Percentiles rank a stretch among this genome's conserved stretches.
phyloP scores from a whole-genome alignment of 2,888 invertebrate genomes.

The Alentia gelatinosa region DNA sequence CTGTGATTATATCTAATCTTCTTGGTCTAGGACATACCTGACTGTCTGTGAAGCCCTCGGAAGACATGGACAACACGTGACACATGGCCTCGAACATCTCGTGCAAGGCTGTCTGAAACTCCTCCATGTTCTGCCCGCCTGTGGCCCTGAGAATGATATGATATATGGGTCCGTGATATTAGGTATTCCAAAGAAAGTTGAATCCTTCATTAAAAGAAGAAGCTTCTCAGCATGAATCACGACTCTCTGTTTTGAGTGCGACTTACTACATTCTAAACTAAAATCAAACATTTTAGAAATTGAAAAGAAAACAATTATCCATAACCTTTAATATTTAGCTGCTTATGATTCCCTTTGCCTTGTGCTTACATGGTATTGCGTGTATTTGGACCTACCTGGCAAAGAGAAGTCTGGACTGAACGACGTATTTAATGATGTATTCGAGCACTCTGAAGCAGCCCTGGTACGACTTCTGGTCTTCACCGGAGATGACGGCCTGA shows the following conservation, averaged over 20 bases:
- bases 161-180: too few species aligned
- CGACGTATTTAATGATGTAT: conserved; percentile 95
- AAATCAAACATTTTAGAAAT: too few species aligned
- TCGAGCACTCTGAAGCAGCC: conserved; percentile 83
- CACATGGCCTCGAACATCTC: conserved; percentile 70
- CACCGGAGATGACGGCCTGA: conserved; percentile 49
- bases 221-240: too few species aligned
- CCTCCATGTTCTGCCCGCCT: conserved; percentile 59
- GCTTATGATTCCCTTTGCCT: too few species aligned
- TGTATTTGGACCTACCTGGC: conserved; percentile 82
- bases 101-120: conserved; percentile 66
- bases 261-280: too few species aligned
- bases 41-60: conserved; percentile 66
- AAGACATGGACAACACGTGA: conserved; percentile 66
- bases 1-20: background rate
- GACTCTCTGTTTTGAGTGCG: too few species aligned
- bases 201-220: too few species aligned
- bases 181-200: too few species aligned
- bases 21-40: conserved; percentile 67
- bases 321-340: too few species aligned
- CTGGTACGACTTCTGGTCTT: conserved; percentile 59
- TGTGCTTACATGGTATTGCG: too few species aligned
- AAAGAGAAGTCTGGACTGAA: conserved; percentile 85
- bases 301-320: too few species aligned
- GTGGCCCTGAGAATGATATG: conserved; percentile 46